These are phyloP conservation scores for Lochmaea capreae DNA, from an alignment of 2,888 invertebrate species.

Conservation along the genomic window DNA sequence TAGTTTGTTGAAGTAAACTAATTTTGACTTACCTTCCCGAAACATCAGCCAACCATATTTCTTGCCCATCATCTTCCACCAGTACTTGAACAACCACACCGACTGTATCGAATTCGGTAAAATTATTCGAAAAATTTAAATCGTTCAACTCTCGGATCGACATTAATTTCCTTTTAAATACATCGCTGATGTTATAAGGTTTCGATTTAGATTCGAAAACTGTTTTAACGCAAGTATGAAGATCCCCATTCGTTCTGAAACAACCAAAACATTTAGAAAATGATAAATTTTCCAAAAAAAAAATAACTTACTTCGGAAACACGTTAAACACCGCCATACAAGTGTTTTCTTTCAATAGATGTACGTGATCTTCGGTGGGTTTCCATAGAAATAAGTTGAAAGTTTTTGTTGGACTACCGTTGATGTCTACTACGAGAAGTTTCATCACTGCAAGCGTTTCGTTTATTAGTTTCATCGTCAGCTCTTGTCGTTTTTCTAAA, in stretches of 20 bases:
- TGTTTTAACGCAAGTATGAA: constrained; percentile 53
- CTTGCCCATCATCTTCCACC: constrained; percentile 68
- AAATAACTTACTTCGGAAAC: constrained; percentile 63
- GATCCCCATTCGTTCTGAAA: constrained; percentile 55
- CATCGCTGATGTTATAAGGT: constrained; percentile 35
- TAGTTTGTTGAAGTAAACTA: no score
- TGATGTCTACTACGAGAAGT: constrained; percentile 65
- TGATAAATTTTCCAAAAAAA: constrained; percentile 3
- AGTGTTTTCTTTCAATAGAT: constrained; percentile 72
- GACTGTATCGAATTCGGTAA: constrained; percentile 80
- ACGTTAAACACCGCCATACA: constrained; percentile 73
- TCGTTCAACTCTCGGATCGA: constrained; percentile 66
- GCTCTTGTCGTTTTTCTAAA: constrained; percentile 57
- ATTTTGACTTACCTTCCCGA: constrained; percentile 65
- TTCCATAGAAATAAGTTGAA: constrained; percentile 78
- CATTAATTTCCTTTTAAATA: constrained; percentile 55
- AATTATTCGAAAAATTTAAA: constrained; percentile 64
- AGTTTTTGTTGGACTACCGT: constrained; percentile 51
- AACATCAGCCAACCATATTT: constrained; percentile 71
- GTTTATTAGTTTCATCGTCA: constrained; percentile 54
- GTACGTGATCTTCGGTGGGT: constrained; percentile 72
- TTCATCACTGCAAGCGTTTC: constrained; percentile 65
- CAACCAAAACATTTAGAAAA: not conserved
- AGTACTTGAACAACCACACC: constrained; percentile 75
- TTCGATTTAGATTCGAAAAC: constrained; percentile 47